These are phyloP conservation scores for Parochlus steinenii DNA, from an alignment of 2,888 invertebrate species.

Conservation along the genomic window DNA sequence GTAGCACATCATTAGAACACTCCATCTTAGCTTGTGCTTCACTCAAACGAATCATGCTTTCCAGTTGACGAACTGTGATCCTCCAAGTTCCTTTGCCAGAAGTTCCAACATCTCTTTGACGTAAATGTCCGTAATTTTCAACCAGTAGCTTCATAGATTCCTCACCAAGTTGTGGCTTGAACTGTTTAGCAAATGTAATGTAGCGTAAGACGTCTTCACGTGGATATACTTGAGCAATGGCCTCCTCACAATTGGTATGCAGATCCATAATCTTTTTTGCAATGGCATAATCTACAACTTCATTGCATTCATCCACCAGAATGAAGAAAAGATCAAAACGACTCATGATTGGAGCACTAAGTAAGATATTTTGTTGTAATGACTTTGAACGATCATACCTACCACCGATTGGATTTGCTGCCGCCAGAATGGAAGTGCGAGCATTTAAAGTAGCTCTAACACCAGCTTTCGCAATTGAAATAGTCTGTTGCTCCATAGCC, in stretches of 20 bases:
- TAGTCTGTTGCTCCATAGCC: constrained; percentile 99
- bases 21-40: constrained; percentile 95
- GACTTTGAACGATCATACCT: constrained; percentile 90
- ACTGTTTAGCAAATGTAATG: constrained; percentile 90
- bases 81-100: constrained; percentile 70
- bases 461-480: constrained; percentile 95
- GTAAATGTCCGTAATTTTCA: constrained; percentile 70
- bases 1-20: constrained; percentile 76
- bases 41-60: constrained; percentile 87
- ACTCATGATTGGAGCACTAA: constrained; percentile 97
- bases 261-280: constrained; percentile 90
- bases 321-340: constrained; percentile 98
- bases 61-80: constrained; percentile 91
- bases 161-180: constrained; percentile 73
- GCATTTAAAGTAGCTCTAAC: constrained; percentile 95
- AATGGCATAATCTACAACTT: constrained; percentile 91
- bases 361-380: constrained; percentile 80
- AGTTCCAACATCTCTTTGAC: constrained; percentile 64
- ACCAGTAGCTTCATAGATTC: constrained; percentile 75
- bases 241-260: constrained; percentile 70
- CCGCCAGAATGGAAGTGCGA: constrained; percentile 91
- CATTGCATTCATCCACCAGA: constrained; percentile 90
- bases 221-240: constrained; percentile 63
- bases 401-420: constrained; percentile 96
- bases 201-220: constrained; percentile 85